These are phyloP conservation scores for Belgica antarctica DNA, from an alignment of 2,888 invertebrate species.

Conservation along the genomic window DNA sequence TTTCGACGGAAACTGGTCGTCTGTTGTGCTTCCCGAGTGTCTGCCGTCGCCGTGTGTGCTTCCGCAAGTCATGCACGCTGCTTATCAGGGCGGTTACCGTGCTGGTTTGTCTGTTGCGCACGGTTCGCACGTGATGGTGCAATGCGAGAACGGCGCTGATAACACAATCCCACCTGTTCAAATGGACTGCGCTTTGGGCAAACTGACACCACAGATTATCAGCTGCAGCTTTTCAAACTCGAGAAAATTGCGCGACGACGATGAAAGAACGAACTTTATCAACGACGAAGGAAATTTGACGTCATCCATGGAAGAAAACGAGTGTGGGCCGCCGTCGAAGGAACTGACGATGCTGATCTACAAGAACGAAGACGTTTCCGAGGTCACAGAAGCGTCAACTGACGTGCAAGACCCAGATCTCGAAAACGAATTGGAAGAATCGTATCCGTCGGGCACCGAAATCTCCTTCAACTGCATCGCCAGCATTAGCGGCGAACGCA, in stretches of 20 bases:
- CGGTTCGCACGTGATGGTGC: slow-evolving; percentile 72
- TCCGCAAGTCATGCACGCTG: slow-evolving; percentile 51
- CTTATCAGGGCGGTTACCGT: slow-evolving; percentile 68
- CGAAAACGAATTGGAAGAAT: slow-evolving; percentile 57
- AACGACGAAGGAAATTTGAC: slow-evolving; percentile 33
- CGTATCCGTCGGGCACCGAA: slow-evolving; percentile 77
- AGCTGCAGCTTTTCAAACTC: slow-evolving; percentile 51
- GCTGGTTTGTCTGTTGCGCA: slow-evolving; percentile 78
- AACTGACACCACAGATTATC: slow-evolving; percentile 51
- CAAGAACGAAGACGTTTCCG: slow-evolving; percentile 50
- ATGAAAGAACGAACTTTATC: slow-evolving; percentile 27
- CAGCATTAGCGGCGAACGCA: slow-evolving; percentile 76
- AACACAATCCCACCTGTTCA: slow-evolving; percentile 56
- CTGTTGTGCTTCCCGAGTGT: slow-evolving; percentile 72
- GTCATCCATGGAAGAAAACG: slow-evolving; percentile 26
- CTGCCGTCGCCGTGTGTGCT: slow-evolving; percentile 59
- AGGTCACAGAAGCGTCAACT: not conserved
- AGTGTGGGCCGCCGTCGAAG: slow-evolving; percentile 57
- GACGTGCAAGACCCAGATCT: slow-evolving; percentile 51
- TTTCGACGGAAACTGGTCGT: slow-evolving; percentile 80
- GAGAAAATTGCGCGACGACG: slow-evolving; percentile 51
- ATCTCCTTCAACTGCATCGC: slow-evolving; percentile 81
- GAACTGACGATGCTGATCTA: slow-evolving; percentile 77
- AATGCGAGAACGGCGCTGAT: slow-evolving; percentile 60
- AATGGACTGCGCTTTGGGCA: slow-evolving; percentile 53